Evolutionary conservation across 2,797 vertebrate species (phyloP).

Genomic region (Brotogeris chrysoptera): DNA sequence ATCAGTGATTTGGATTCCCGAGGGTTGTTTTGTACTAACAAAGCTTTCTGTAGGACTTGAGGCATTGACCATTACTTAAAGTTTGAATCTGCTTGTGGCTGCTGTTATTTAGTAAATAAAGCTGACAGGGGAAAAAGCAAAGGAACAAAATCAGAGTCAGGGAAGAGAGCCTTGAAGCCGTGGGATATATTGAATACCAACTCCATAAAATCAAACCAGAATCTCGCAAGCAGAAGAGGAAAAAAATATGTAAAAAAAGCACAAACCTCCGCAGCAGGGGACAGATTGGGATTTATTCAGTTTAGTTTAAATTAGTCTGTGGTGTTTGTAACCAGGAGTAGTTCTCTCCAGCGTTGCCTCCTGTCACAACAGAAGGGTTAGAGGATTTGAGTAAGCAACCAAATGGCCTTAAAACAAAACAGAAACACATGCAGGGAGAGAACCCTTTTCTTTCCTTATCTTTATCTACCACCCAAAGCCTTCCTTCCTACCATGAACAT

Average conservation of each 20-base stretch:
- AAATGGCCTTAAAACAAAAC: slow-evolving; percentile 35
- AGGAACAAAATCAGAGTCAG: background rate
- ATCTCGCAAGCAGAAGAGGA: background rate
- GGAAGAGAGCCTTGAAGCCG: background rate
- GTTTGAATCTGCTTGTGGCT: background rate
- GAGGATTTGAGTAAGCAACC: slow-evolving; percentile 46
- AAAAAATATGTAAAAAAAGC: background rate
- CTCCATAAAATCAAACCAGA: background rate
- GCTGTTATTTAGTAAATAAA: background rate
- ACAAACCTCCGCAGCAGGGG: background rate
- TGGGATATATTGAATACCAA: background rate
- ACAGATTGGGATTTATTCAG: slow-evolving; percentile 37
- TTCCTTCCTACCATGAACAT: background rate
- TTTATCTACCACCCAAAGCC: background rate
- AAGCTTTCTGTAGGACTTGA: background rate
- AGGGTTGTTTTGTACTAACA: background rate
- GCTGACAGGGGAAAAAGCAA: background rate
- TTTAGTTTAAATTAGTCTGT: slow-evolving; percentile 18
- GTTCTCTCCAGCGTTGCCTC: slow-evolving; percentile 19
- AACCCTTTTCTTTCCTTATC: background rate
- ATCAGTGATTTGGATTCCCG: background rate
- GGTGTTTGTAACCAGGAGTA: slow-evolving; percentile 40
- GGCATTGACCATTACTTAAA: background rate
- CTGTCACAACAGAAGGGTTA: slow-evolving; percentile 47
- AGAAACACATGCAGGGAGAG: background rate